A percentile compares a stretch with the other conserved stretches of the same genome.
Evolutionary conservation across 2,797 vertebrate genomes (phyloP).

Genomic region (Clangula hyemalis): DNA sequence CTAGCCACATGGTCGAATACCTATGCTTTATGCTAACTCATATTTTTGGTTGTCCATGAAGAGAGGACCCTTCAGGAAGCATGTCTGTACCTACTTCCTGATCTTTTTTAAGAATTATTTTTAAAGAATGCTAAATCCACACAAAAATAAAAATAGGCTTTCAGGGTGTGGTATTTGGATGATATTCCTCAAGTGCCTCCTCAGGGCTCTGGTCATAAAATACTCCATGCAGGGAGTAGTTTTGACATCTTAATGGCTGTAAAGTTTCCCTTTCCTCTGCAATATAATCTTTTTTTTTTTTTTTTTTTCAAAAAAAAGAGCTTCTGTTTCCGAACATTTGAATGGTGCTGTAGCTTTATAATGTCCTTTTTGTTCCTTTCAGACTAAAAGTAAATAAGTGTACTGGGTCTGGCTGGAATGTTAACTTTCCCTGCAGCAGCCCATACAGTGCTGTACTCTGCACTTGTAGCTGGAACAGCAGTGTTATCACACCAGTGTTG

Average conservation of each 20-base stretch:
- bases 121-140: not conserved
- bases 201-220: constrained; percentile 10
- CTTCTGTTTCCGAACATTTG: not conserved
- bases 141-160: not conserved
- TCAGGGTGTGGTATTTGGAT: not conserved
- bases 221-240: not conserved
- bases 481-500: too few relatives aligned
- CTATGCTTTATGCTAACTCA: not conserved
- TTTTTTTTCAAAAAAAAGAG: not conserved
- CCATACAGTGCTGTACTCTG: too few relatives aligned
- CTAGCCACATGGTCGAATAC: not conserved
- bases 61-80: not conserved
- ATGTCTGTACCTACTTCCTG: not conserved
- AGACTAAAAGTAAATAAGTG: constrained; percentile 52
- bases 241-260: not conserved
- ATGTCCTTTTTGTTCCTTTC: constrained; percentile 36
- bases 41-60: not conserved
- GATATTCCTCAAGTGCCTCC: not conserved
- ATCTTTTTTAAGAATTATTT: not conserved
- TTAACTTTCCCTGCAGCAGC: too few relatives aligned
- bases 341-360: not conserved
- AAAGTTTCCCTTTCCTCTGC: not conserved
- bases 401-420: too few relatives aligned
- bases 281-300: not conserved
- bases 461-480: too few relatives aligned